These are phyloP conservation scores for Drosophila triauraria DNA, from an alignment of 1,140 invertebrate genomes.

Conservation along the genomic window DNA sequence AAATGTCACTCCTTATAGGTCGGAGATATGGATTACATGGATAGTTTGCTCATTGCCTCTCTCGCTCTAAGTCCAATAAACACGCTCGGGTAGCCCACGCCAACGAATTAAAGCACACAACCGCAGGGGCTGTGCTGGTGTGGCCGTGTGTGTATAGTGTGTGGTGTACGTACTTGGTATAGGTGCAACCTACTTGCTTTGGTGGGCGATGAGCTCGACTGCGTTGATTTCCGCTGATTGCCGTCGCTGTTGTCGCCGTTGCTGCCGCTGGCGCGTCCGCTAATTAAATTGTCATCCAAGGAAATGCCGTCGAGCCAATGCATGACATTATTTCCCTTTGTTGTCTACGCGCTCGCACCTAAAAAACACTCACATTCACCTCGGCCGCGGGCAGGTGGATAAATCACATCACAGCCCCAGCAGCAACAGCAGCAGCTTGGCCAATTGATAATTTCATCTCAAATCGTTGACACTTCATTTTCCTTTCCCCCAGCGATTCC, in stretches of 20 bases:
- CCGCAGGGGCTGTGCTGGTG: conserved; percentile 3
- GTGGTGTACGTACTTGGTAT: conserved; percentile 24
- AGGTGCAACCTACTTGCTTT: conserved; percentile 81
- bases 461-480: conserved; percentile 62
- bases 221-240: conserved; percentile 81
- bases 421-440: conserved; percentile 23
- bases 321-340: conserved; percentile 82
- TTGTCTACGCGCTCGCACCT: conserved; percentile 39
- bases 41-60: conserved; percentile 36
- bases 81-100: conserved; percentile 69
- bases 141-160: conserved; percentile 18
- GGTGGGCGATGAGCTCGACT: conserved; percentile 72
- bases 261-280: conserved; percentile 79
- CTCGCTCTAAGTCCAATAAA: conserved; percentile 61
- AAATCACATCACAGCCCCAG: conserved; percentile 38
- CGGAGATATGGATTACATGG: conserved; percentile 26
- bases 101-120: conserved; percentile 47
- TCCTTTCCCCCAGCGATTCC: conserved; percentile 18
- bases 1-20: conserved; percentile 28
- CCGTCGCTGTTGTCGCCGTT: conserved; percentile 76
- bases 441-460: conserved; percentile 60
- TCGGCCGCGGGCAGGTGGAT: conserved; percentile 29
- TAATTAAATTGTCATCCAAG: conserved; percentile 85
- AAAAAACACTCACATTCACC: conserved; percentile 25
- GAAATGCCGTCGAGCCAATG: conserved; percentile 84